These are phyloP conservation scores for Phrynocephalus versicolor DNA, from an alignment of 2,113 vertebrate genomes.

Conservation along the genomic window DNA sequence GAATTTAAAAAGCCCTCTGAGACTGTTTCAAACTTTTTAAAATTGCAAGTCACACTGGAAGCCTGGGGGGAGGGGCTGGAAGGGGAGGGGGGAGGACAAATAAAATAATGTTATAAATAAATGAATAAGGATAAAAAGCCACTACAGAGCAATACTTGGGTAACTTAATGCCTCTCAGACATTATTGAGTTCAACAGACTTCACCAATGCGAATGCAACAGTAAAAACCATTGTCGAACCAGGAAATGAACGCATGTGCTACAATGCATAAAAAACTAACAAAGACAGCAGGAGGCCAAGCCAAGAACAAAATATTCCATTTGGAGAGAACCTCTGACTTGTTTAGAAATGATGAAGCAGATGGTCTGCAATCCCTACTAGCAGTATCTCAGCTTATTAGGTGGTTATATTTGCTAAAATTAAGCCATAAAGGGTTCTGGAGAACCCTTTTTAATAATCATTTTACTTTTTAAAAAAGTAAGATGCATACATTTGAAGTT, in stretches of 20 bases:
- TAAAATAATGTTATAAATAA: no score
- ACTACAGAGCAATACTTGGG: neutral
- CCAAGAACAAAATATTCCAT: slow-evolving; percentile 20
- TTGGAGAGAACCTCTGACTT: slow-evolving; percentile 1
- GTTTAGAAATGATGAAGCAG: neutral
- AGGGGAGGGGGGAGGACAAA: neutral
- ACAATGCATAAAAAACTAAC: neutral
- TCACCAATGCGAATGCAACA: neutral
- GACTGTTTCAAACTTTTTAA: neutral
- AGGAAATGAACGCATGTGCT: neutral
- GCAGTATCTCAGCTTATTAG: neutral
- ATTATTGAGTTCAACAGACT: neutral
- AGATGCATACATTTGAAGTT: neutral
- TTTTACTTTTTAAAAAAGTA: no score
- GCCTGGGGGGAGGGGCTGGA: neutral
- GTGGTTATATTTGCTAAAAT: slow-evolving; percentile 7
- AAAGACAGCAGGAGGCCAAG: neutral
- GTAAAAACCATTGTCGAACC: neutral
- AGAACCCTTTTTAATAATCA: no score
- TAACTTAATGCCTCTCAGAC: neutral
- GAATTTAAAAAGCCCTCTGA: neutral
- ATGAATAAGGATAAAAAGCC: neutral
- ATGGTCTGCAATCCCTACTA: slow-evolving; percentile 3
- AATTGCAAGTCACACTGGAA: neutral
- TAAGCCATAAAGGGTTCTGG: neutral